Base-by-base conservation (phyloP, 2,113 vertebrate species). In the Rhabdomys dilectus region DNA sequence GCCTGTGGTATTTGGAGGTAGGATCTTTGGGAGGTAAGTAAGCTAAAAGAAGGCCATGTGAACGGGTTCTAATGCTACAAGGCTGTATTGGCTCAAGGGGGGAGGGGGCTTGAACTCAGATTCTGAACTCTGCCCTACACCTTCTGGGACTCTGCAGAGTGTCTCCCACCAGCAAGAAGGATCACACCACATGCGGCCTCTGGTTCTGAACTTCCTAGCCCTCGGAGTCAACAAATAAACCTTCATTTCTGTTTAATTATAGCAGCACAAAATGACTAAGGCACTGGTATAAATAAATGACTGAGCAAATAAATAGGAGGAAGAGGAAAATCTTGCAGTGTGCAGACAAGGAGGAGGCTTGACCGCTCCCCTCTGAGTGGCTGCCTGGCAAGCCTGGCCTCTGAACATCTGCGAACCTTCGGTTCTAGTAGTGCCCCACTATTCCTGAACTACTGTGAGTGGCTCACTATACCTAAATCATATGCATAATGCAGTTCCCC, bases 231-330 rank as follows among this genome's bases (percentile, higher is more conserved):
- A 58, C 58, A 93, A 76, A 93, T 9, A 76, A 93, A 87, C 34
- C 10, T 34, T 34, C 66, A 42, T 60, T 58, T 85, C 11, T 76
- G 73, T 56, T 85, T 76, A 36, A 51, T 86, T 94, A 42, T 34
- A 77, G 31, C n/a, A 78, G 91, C 72, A 76, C 53, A 86, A 56
- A 85, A 85, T 75, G 58, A 94, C 26, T 53, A 73, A 82, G 36
- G 45, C 39, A 31, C 60, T 70, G 56, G 82, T 73, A 89, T 48
- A 76, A 94, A 89, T 77, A 81, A 80, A 73, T n/a, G 5, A 93
- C 34, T 75, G 36, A 39, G 36, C 48, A 85, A 77, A 92, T 56
- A 84, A 89, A 53, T 39, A 87, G 56, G 12, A 0, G 29, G 42
- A 70, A 64, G 88, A 89, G 85, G 80, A 9, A 56, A 88, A 64